phyloP scores from a whole-genome alignment of 2,113 vertebrate genomes.

The Oenanthe oenanthe region DNA sequence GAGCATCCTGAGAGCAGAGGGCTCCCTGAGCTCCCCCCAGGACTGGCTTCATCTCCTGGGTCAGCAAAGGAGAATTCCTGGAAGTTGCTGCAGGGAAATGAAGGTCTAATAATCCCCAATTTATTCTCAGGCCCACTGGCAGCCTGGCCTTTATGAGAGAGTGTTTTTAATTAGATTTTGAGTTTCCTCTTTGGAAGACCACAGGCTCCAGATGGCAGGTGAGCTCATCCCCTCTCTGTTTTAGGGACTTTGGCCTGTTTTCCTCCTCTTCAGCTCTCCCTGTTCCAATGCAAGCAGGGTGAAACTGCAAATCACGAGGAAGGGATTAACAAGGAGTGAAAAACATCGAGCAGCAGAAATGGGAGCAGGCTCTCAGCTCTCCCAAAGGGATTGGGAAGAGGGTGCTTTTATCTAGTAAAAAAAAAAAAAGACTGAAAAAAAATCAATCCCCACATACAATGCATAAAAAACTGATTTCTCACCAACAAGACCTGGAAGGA shows the following conservation, averaged over 20 bases:
- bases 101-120: not conserved
- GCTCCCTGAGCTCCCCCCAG: not conserved
- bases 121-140: conserved; percentile 2
- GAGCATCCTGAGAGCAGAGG: not conserved
- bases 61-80: not conserved
- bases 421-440: not conserved
- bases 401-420: not conserved
- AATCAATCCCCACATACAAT: not conserved
- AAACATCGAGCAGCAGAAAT: not conserved
- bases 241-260: not conserved
- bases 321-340: not conserved
- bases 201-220: conserved; percentile 36
- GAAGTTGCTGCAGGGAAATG: not conserved
- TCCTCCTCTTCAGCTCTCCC: not conserved
- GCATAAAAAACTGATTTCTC: not conserved
- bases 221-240: conserved; percentile 15
- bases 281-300: not conserved
- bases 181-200: conserved; percentile 30
- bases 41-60: not conserved
- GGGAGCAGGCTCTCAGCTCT: not conserved
- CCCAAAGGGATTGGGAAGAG: not conserved
- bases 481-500: not conserved
- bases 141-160: not conserved
- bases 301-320: not conserved
- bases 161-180: conserved; percentile 31